A percentile compares a stretch with the other conserved stretches of the same genome.
These are phyloP conservation scores for Callipepla squamata DNA, from an alignment of 2,113 vertebrate species.

Conservation along the genomic window DNA sequence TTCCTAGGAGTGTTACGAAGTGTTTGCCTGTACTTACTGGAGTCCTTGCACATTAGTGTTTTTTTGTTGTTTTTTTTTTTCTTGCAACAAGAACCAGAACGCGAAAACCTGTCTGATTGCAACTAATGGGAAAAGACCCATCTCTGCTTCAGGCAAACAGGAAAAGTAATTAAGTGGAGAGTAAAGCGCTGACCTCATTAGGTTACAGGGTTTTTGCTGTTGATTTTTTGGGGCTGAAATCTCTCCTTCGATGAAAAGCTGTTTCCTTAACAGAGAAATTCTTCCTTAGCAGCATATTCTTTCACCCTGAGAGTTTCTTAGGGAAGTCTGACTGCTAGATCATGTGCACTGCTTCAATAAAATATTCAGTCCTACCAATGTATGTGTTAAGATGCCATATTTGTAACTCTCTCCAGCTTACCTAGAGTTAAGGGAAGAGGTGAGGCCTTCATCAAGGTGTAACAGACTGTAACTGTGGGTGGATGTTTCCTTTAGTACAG, in stretches of 20 bases:
- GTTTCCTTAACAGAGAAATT: neutral
- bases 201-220: neutral
- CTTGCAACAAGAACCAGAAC: no score
- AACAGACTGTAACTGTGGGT: conserved; percentile 5
- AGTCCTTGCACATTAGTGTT: no score
- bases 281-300: neutral
- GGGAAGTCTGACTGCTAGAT: neutral
- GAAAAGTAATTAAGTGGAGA: neutral
- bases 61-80: no score
- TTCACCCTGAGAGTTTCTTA: neutral
- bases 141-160: neutral
- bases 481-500: conserved; percentile 46
- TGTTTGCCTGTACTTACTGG: no score
- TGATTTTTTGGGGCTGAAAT: neutral
- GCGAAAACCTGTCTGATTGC: no score
- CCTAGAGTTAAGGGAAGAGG: conserved; percentile 49
- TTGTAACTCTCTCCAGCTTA: neutral
- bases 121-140: no score
- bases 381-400: neutral
- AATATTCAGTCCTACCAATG: neutral
- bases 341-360: neutral
- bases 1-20: no score
- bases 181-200: neutral
- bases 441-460: conserved; percentile 6
- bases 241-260: neutral